Evolutionary conservation across 2,113 vertebrate species (phyloP), one percentile per base, ranked within the genome.

Genomic region (Ailuropoda melanoleuca): DNA sequence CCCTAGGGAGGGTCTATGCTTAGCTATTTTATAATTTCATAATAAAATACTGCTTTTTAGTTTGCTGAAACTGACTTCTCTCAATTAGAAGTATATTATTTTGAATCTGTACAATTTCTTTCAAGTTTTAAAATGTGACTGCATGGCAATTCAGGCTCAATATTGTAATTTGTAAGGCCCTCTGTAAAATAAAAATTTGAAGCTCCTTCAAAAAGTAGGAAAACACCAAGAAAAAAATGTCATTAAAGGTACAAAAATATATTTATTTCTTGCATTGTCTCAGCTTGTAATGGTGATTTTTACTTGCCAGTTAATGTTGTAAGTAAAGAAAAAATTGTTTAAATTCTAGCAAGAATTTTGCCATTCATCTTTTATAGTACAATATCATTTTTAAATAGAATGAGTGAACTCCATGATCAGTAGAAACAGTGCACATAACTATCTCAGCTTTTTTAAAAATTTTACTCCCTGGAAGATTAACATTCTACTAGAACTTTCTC

Each of bases 41-140:
- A 58, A 72, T 83, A 90, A 94, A 93, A 64, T 53, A 84, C 18
- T 87, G 6, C 3, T 8, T 64, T 74, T 80, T 17, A 85, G 12
- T 58, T 72, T 90, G 58, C 26, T 83, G 26, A 95, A 82, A 53
- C 15, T 62, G 5, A 29, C 14, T 95, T 95, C 4, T 77, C 6
- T 87, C 31, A 43, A 31, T 70, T 62, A 93, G 11, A 82, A 90
- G 34, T 82, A 21, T 8, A 14, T 72, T 90, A 58, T 78, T 74
- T 83, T 87, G 1, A 2, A 80, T 72, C 46, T 95, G 31, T 11
- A 39, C 5, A 34, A 60, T 55, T 48, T 56, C 43, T 26, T n/a
- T 18, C 17, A n/a, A 31, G 8, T 58, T 88, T 88, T 78, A 77
- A 95, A 43, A 53, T 50, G 6, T 68, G 4, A 7, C 11, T 58